These are phyloP conservation scores for Toxotes lorentzi DNA, from an alignment of 2,797 vertebrate species.

Conservation along the genomic window DNA sequence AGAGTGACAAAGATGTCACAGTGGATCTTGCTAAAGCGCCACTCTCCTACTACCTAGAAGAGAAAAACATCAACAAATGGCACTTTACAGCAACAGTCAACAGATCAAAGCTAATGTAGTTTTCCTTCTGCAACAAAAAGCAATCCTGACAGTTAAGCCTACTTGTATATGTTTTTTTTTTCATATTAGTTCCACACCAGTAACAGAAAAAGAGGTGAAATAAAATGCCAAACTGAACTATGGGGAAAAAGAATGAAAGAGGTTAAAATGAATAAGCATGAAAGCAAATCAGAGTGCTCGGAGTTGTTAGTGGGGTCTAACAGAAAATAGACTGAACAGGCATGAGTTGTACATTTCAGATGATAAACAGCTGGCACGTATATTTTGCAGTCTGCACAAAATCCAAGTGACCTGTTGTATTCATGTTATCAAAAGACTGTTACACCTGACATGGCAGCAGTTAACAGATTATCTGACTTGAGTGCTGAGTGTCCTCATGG, in stretches of 20 bases:
- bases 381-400: not conserved
- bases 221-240: slow-evolving; percentile 19
- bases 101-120: slow-evolving; percentile 38
- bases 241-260: slow-evolving; percentile 1
- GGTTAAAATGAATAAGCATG: slow-evolving; percentile 13
- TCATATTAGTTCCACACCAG: slow-evolving; percentile 30
- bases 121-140: slow-evolving; percentile 38
- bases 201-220: slow-evolving; percentile 6
- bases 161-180: slow-evolving; percentile 6
- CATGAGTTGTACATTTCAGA: not conserved
- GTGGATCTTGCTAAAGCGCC: slow-evolving; percentile 97
- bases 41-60: slow-evolving; percentile 95
- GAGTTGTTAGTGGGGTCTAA: slow-evolving; percentile 11
- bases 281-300: slow-evolving; percentile 9
- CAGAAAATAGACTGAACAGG: not conserved
- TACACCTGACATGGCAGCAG: not conserved
- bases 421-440: not conserved
- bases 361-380: not conserved
- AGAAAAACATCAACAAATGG: slow-evolving; percentile 65
- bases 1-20: slow-evolving; percentile 99
- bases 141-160: slow-evolving; percentile 23
- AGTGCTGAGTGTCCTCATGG: slow-evolving; percentile 3
- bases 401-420: not conserved
- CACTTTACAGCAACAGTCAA: slow-evolving; percentile 53
- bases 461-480: not conserved